These are phyloP conservation scores for Esperia sulphurella DNA, from an alignment of 2,888 invertebrate species.

Conservation along the genomic window DNA sequence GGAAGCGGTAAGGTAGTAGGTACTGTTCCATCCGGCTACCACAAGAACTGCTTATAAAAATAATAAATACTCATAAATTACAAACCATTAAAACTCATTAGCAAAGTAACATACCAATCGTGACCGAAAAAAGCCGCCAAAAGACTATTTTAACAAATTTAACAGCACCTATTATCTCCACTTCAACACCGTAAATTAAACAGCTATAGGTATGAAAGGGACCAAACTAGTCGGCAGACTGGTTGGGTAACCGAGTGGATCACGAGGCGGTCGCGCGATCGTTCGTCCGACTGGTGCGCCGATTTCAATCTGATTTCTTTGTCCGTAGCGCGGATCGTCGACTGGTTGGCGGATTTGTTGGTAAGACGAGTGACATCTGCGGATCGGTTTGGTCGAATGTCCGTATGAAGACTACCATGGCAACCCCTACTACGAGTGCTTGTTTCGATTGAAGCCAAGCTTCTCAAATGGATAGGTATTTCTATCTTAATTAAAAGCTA, in stretches of 20 bases:
- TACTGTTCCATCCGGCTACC: too few relatives aligned
- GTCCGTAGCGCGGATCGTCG: conserved; percentile 45
- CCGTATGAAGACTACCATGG: conserved; percentile 23
- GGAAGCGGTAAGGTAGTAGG: too few relatives aligned
- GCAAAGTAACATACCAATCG: background rate
- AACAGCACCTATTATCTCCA: conserved; percentile 67
- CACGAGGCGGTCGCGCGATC: conserved; percentile 25
- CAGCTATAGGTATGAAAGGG: conserved; percentile 46
- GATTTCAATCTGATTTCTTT: conserved; percentile 72
- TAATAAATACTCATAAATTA: too few relatives aligned
- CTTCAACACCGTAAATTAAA: conserved; percentile 72
- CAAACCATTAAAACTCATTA: too few relatives aligned
- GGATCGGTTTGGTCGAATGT: conserved; percentile 38
- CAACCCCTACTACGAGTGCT: background rate
- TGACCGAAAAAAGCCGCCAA: conserved; percentile 17
- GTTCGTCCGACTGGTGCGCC: conserved; percentile 27
- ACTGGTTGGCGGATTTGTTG: conserved; percentile 41
- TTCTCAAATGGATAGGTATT: background rate
- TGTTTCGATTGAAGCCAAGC: background rate
- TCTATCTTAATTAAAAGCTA: too few relatives aligned
- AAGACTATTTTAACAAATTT: conserved; percentile 62
- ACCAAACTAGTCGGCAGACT: conserved; percentile 38
- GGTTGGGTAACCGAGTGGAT: conserved; percentile 29
- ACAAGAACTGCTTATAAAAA: too few relatives aligned
- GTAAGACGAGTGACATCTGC: conserved; percentile 36